Percentiles rank a stretch among this genome's conserved stretches.
phyloP scores from a whole-genome alignment of 64 coral and sea anemone genomes.

The Porites lutea region DNA sequence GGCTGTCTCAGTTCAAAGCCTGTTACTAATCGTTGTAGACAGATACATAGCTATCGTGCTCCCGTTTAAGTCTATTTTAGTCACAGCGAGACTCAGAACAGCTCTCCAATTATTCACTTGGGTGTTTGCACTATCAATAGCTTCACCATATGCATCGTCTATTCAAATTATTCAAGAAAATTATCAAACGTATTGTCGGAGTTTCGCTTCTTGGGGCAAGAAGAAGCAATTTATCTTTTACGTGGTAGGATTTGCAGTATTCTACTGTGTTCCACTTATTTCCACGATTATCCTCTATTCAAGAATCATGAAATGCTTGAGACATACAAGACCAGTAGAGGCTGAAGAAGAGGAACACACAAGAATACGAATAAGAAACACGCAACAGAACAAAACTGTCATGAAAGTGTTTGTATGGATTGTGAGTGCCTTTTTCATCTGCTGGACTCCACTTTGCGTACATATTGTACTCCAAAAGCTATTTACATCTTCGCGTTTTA shows the following conservation, averaged over 20 bases:
- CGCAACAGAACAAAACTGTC: neutral
- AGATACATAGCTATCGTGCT: slow-evolving; percentile 23
- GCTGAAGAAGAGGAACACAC: neutral
- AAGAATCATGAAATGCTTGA: neutral
- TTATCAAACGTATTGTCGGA: neutral
- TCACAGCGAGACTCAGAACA: neutral
- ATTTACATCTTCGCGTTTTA: neutral
- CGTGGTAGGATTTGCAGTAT: neutral
- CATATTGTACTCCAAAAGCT: neutral
- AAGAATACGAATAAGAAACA: neutral
- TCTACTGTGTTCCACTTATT: neutral
- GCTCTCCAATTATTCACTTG: neutral
- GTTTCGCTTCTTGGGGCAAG: neutral
- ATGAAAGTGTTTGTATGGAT: slow-evolving; percentile 3
- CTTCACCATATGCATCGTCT: neutral
- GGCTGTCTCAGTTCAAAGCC: slow-evolving; percentile 5
- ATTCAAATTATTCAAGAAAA: neutral
- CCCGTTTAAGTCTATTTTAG: neutral
- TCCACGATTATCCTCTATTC: neutral
- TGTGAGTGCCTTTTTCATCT: slow-evolving; percentile 6
- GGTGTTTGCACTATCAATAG: neutral
- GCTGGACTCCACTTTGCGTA: slow-evolving; percentile 9
- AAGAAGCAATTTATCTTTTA: neutral
- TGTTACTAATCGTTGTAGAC: slow-evolving; percentile 3
- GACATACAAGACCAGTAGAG: neutral